Evolutionary conservation across 2,113 vertebrate species (phyloP), one percentile per base, ranked within the genome.

Genomic region (Sus scrofa): DNA sequence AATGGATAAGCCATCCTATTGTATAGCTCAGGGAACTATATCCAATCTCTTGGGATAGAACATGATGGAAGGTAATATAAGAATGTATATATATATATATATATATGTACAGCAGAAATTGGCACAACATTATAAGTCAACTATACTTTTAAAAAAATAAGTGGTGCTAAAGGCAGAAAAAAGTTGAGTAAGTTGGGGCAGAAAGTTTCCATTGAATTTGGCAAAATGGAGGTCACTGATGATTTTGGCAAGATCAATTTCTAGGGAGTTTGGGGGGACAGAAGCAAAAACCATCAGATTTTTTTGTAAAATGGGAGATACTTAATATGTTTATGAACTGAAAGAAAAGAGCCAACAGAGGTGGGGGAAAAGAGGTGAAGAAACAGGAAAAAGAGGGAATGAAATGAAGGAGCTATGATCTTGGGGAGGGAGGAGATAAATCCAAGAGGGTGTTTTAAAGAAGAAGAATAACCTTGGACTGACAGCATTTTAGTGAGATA

Each of bases 171-270:
- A n/a, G 18, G 88, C 77, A 94, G 39, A 94, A 15, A 83, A 75
- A 77, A 67, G n/a, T 7, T 58, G 44, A 87, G 50, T 52, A 68
- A 91, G 60, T 39, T 88, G 6, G 7, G 22, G 44, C 32, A 60
- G 39, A 52, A 94, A 79, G 37, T 54, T 75, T 68, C 50, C 52
- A 50, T 1, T 88, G 73, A 30, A 89, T 85, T 62, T 85, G 60
- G 32, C 56, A 92, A 74, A 79, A 87, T 30, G 15, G 16, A 82
- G 70, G 7, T 93, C 68, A 93, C 68, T 37, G 60, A 91, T 95
- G 70, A 84, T 65, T 67, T 84, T 50, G 50, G 30, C 70, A 87
- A 95, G 24, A 87, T 78, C 32, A 73, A 62, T 39, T 92, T 60
- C 20, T 79, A 87, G 58, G 30, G 2, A 60, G 3, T 83, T 16